Base-by-base conservation (phyloP, 2,888 invertebrate species). In the Dicyrtomina minuta region DNA sequence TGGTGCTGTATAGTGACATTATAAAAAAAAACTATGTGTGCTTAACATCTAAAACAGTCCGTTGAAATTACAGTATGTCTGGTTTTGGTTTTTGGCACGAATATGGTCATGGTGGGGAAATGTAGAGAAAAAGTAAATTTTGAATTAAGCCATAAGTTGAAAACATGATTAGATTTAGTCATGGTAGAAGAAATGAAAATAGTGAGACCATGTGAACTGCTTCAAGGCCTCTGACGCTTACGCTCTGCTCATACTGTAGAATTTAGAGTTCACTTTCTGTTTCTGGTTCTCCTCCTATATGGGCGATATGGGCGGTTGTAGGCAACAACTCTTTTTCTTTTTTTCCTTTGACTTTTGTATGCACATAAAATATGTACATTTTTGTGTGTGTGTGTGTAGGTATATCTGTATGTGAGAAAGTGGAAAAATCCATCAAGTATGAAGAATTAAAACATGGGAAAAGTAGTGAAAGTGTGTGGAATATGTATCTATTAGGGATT, bases 151-250 rank as follows among this genome's bases (percentile, higher is more conserved):
- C 46, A 44, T 44, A 60, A 60, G 44, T 41, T 60, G 60, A 39
- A 60, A 41, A 60, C 44, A 61, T 61, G 61, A 61, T 61, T 61
- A 61, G 44, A 61, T 61, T 61, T 61, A 61, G 61, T 46, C 17
- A 24, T 3, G 44, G 15, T 44, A 61, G 24, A 61, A 61, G 46
- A 61, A 44, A 61, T 44, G 61, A 44, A 61, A 61, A 61, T 46
- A 24, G 44, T 46, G 44, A 24, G 24, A 61, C 27, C 24, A 44
- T 44, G 13, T 24, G 24, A 44, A 61, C 61, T 46, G n/a, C n/a
- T n/a, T n/a, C n/a, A n/a, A n/a, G n/a, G n/a, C n/a, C n/a, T n/a
- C n/a, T n/a, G n/a, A n/a, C n/a, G n/a, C n/a, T n/a, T n/a, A n/a
- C n/a, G n/a, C n/a, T n/a, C n/a, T n/a, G n/a, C n/a, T n/a, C n/a